phyloP scores from a whole-genome alignment of 2,113 vertebrate genomes.

The Brienomyrus brachyistius region DNA sequence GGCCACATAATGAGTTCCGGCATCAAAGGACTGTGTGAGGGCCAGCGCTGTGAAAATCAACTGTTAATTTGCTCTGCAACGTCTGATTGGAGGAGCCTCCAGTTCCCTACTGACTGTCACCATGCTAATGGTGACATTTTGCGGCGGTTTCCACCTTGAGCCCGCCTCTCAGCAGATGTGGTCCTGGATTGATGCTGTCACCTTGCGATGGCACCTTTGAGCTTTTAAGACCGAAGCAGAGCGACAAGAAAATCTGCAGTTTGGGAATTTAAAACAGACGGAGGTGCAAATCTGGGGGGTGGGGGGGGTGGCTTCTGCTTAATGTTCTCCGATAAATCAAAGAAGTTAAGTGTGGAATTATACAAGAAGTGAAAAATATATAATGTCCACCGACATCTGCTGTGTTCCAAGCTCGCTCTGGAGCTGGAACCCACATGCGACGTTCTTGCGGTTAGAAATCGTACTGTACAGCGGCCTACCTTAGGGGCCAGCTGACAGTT shows the following conservation, averaged over 20 bases:
- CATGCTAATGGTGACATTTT: conserved; percentile 24
- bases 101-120: neutral
- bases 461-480: conserved; percentile 5
- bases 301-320: conserved; percentile 22
- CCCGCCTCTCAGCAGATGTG: conserved; percentile 41
- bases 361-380: conserved; percentile 50
- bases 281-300: conserved; percentile 46
- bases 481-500: conserved; percentile 12
- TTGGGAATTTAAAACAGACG: conserved; percentile 56
- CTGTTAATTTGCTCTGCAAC: neutral
- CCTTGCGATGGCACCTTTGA: conserved; percentile 46
- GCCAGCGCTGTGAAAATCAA: conserved; percentile 12
- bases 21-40: conserved; percentile 34
- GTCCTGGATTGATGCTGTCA: conserved; percentile 53
- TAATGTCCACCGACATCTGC: conserved; percentile 53
- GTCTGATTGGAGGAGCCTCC: conserved; percentile 8
- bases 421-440: conserved; percentile 43
- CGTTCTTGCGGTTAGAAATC: conserved; percentile 23
- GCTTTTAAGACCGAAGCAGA: conserved; percentile 34
- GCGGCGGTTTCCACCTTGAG: conserved; percentile 20
- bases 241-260: conserved; percentile 47
- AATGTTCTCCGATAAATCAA: conserved; percentile 49
- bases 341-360: conserved; percentile 46
- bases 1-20: conserved; percentile 37
- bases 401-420: conserved; percentile 41